A percentile compares a stretch with the other conserved stretches of the same genome.
phyloP scores from a whole-genome alignment of 2,888 invertebrate genomes.

The Patella caerulea region DNA sequence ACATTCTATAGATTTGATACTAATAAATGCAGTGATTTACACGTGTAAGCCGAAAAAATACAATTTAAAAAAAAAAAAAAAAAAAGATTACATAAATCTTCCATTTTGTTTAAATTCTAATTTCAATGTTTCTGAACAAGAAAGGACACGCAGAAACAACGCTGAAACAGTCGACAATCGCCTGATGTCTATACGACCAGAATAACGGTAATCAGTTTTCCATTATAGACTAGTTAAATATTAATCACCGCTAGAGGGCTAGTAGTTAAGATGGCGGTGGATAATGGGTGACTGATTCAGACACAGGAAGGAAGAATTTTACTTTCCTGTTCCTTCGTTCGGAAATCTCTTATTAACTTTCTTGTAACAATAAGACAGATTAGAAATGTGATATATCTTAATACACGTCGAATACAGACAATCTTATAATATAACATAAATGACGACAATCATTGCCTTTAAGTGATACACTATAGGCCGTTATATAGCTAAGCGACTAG shows the following conservation, averaged over 20 bases:
- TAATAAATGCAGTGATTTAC: too few species aligned
- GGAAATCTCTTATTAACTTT: conserved; percentile 1
- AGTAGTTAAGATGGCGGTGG: conserved; percentile 5
- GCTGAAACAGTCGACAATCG: neutral
- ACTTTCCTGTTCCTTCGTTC: neutral
- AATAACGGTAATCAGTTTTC: conserved; percentile 1
- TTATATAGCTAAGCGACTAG: too few species aligned
- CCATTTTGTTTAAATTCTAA: neutral
- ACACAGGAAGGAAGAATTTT: conserved; percentile 5
- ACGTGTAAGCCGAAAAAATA: too few species aligned
- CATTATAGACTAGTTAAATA: conserved; percentile 7
- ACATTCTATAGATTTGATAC: too few species aligned
- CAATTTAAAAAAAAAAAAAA: too few species aligned
- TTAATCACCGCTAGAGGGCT: conserved; percentile 9
- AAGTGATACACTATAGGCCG: too few species aligned
- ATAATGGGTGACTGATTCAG: neutral
- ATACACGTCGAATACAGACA: neutral
- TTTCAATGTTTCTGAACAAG: neutral
- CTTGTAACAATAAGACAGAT: too few species aligned
- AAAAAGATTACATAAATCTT: too few species aligned
- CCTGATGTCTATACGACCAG: neutral
- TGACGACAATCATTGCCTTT: too few species aligned
- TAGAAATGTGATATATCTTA: neutral
- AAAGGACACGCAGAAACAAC: neutral
- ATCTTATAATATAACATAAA: neutral